These are phyloP conservation scores for Gymnorhina tibicen DNA, from an alignment of 2,113 vertebrate species.

Conservation along the genomic window DNA sequence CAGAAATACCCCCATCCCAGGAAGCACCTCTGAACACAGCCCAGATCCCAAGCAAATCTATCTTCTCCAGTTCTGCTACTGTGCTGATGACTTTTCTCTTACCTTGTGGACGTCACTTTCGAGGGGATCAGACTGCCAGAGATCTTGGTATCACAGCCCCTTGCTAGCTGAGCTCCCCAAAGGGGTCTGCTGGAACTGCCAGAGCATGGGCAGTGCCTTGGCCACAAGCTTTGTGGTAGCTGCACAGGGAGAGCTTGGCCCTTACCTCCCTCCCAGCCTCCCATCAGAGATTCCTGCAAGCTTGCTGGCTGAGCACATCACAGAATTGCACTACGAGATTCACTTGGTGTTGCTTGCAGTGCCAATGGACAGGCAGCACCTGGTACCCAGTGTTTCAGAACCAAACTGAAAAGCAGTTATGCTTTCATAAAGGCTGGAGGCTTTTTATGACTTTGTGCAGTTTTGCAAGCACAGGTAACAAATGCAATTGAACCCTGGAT, in stretches of 20 bases:
- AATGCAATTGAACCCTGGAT: rapidly evolving
- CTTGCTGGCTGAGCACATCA: background rate
- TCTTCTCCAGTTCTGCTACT: background rate
- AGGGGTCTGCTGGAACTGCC: background rate
- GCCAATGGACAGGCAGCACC: background rate
- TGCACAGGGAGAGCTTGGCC: background rate
- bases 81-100: background rate
- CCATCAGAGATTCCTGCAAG: background rate
- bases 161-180: background rate
- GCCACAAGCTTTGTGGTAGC: background rate
- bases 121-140: background rate
- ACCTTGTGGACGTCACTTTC: rapidly evolving
- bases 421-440: background rate
- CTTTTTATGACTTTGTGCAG: background rate
- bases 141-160: background rate
- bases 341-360: background rate
- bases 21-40: background rate
- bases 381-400: background rate
- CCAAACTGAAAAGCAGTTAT: rapidly evolving
- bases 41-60: background rate
- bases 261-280: background rate
- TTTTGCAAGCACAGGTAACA: background rate
- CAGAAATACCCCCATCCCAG: background rate
- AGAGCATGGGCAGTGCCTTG: background rate
- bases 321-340: rapidly evolving